These are phyloP conservation scores for Pachycephala philippinensis DNA, from an alignment of 2,113 vertebrate genomes.

Conservation along the genomic window DNA sequence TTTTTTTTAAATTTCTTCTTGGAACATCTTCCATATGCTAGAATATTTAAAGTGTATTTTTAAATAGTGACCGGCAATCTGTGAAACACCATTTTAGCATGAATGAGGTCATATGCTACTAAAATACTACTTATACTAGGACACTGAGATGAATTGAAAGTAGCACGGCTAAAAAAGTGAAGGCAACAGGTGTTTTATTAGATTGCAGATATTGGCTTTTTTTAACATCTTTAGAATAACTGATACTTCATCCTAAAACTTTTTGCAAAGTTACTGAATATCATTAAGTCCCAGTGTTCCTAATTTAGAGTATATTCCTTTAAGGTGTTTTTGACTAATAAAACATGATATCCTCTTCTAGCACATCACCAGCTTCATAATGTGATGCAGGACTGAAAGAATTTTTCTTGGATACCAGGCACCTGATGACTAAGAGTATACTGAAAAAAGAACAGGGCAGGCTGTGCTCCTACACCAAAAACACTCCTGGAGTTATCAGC, in stretches of 20 bases:
- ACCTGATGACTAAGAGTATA: conserved; percentile 8
- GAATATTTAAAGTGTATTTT: conserved; percentile 67
- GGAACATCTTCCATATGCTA: conserved; percentile 49
- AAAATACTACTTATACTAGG: conserved; percentile 53
- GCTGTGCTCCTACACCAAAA: neutral
- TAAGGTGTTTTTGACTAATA: conserved; percentile 50
- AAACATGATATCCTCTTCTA: conserved; percentile 27
- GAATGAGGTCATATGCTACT: conserved; percentile 63
- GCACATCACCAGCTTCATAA: conserved; percentile 10
- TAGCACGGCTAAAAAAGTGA: conserved; percentile 62
- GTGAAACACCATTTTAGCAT: conserved; percentile 54
- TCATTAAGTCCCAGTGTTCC: conserved; percentile 6
- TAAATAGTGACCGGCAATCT: conserved; percentile 52
- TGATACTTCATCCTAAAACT: conserved; percentile 32
- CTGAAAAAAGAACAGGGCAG: neutral
- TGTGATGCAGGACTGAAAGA: conserved; percentile 32
- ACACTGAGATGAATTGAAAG: conserved; percentile 52
- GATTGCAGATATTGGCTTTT: conserved; percentile 47
- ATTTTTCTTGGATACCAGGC: neutral
- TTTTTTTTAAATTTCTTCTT: conserved; percentile 5
- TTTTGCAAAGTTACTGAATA: conserved; percentile 31
- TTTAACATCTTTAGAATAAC: conserved; percentile 36
- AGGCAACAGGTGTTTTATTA: conserved; percentile 71
- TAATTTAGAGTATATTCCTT: conserved; percentile 53
- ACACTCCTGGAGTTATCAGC: neutral